Evolutionary conservation across 2,888 invertebrate genomes (phyloP).

Genomic region (Mythimna vitellina): DNA sequence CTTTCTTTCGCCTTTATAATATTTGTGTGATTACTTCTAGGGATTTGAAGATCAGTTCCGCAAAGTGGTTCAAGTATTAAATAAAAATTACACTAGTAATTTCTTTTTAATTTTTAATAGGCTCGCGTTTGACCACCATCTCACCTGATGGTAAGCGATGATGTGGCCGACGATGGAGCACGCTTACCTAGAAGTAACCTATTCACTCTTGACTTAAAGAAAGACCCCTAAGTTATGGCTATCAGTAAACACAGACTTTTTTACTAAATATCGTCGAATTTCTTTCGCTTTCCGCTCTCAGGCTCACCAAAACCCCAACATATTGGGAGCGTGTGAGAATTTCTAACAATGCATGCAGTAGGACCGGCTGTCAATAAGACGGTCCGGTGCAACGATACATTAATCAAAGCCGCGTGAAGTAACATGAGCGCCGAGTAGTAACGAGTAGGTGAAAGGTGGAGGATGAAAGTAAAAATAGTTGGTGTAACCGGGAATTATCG

Average conservation of each 20-base stretch:
- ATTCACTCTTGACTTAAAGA: too few species aligned
- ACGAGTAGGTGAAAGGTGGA: constrained; percentile 53
- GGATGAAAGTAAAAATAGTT: constrained; percentile 31
- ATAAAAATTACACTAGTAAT: too few species aligned
- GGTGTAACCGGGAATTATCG: constrained; percentile 6
- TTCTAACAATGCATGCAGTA: constrained; percentile 65
- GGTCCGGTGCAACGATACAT: constrained; percentile 61
- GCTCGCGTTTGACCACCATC: too few species aligned
- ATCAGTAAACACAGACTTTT: background rate
- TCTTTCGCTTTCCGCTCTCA: constrained; percentile 11
- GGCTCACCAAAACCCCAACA: constrained; percentile 19
- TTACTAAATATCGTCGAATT: background rate
- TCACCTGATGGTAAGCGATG: too few species aligned
- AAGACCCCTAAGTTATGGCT: too few species aligned
- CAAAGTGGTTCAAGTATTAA: background rate
- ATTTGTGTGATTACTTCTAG: too few species aligned
- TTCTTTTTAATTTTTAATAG: too few species aligned
- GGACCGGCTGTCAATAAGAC: constrained; percentile 65
- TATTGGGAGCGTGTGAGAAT: constrained; percentile 65
- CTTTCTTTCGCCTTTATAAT: too few species aligned
- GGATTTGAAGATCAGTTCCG: too few species aligned
- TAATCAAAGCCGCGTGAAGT: constrained; percentile 62
- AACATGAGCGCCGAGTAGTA: constrained; percentile 38
- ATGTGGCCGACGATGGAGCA: too few species aligned
- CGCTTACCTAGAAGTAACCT: too few species aligned